Base-by-base conservation (phyloP, 2,888 invertebrate genomes). In the Ornithoptera alexandrae region DNA sequence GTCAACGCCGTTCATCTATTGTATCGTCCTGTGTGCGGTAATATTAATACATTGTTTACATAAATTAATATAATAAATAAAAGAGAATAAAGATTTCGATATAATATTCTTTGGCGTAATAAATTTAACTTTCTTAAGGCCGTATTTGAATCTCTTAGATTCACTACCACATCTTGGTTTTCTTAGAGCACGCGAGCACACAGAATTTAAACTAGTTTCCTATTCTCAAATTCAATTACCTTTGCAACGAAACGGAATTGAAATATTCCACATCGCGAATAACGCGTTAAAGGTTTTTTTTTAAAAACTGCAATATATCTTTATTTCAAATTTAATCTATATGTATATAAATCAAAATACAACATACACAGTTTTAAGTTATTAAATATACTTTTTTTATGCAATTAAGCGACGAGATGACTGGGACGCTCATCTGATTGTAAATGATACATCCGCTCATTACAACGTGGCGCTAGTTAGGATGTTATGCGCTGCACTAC, bases 131-230 rank as follows among this genome's bases (percentile, higher is more conserved):
- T 42, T 62, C 61, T 69, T 24, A 20, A 6, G 57, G 65, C 65
- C 65, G 69, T 62, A 65, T 69, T 65, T 69, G 61, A 69, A 50
- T 60, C 39, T 69, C 46, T 65, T 65, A 69, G 61, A 65, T 65
- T 69, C 56, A 61, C 69, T 65, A 56, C 61, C 65, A 56, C 65
- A 39, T 53, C 53, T 67, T 15, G 46, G 69, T 62, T 69, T 62
- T 69, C 69, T 69, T 65, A 69, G 42, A 65, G 42, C 53, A 56
- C 42, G 65, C 69, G 50, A 53, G 64, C 60, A 64, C 22, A 30
- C 63, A 60, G 68, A 68, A 68, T 68, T 68, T 68, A 64, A 68
- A 68, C 59, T 68, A 68, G 68, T 68, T 65, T 42, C 36, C 60
- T 59, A 56, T 68, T 64, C 68, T 64, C 24, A 53, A 68, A 65